Evolutionary conservation across 2,113 vertebrate species (phyloP).

Genomic region (Bothrops jararaca): DNA sequence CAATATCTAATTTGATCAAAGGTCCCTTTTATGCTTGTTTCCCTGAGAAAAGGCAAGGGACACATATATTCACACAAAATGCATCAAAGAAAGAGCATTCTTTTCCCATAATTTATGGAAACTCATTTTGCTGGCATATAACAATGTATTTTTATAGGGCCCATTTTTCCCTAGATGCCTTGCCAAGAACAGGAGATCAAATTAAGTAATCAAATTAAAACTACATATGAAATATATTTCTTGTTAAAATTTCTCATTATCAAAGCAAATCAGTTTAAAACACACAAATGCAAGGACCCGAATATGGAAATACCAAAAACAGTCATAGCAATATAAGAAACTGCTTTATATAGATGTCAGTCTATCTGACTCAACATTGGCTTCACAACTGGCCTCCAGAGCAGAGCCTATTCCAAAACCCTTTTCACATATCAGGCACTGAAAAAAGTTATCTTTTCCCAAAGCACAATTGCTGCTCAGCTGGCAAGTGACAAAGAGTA

Average conservation of each 20-base stretch:
- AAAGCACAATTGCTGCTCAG: background rate
- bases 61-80: background rate
- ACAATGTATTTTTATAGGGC: background rate
- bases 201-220: background rate
- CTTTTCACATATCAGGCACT: background rate
- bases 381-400: background rate
- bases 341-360: background rate
- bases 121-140: background rate
- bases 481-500: background rate
- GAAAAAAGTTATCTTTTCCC: background rate
- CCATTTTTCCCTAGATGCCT: background rate
- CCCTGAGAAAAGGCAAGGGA: background rate
- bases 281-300: background rate
- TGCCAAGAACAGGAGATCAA: background rate
- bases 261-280: background rate
- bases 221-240: background rate
- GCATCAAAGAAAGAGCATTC: background rate
- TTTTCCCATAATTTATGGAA: conserved; percentile 2
- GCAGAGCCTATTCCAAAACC: background rate
- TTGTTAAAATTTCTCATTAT: background rate
- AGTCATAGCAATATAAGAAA: background rate
- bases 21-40: conserved; percentile 12
- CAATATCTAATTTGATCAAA: conserved; percentile 25
- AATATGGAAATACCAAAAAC: background rate
- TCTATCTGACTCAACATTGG: background rate